Evolutionary conservation across 2,888 invertebrate species (phyloP).

Genomic region (Tenthredo amoena): DNA sequence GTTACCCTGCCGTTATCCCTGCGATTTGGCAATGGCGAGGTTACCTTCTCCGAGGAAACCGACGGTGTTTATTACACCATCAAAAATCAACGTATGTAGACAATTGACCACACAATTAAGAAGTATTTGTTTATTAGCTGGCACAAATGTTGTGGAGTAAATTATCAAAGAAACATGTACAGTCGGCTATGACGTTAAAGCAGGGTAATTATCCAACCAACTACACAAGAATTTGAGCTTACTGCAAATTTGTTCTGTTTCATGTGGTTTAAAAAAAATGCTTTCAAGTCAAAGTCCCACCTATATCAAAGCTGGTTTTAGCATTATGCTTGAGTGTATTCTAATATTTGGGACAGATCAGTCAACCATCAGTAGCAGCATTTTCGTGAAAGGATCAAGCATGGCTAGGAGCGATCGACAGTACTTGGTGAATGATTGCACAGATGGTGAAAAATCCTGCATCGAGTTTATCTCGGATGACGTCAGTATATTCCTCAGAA

Average conservation of each 20-base stretch:
- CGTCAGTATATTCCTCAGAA: slow-evolving; percentile 1
- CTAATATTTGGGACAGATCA: not conserved
- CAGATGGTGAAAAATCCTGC: not conserved
- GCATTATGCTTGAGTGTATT: not conserved
- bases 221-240: too few relatives aligned
- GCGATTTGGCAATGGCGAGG: not conserved
- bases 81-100: not conserved
- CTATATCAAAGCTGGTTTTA: not conserved
- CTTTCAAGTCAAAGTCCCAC: too few relatives aligned
- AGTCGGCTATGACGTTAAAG: too few relatives aligned
- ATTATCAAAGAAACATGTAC: too few relatives aligned
- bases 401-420: not conserved
- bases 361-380: not conserved
- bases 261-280: too few relatives aligned
- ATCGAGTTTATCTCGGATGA: not conserved
- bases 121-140: not conserved
- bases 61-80: not conserved
- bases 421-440: slow-evolving; percentile 5
- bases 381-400: not conserved
- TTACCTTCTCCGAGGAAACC: slow-evolving; percentile 1
- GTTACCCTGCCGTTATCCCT: slow-evolving; percentile 19
- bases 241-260: too few relatives aligned
- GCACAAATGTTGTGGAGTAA: too few relatives aligned
- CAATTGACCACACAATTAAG: not conserved
- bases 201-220: too few relatives aligned